phyloP scores from a whole-genome alignment of 2,888 invertebrate species.

The Nasonia oneida region DNA sequence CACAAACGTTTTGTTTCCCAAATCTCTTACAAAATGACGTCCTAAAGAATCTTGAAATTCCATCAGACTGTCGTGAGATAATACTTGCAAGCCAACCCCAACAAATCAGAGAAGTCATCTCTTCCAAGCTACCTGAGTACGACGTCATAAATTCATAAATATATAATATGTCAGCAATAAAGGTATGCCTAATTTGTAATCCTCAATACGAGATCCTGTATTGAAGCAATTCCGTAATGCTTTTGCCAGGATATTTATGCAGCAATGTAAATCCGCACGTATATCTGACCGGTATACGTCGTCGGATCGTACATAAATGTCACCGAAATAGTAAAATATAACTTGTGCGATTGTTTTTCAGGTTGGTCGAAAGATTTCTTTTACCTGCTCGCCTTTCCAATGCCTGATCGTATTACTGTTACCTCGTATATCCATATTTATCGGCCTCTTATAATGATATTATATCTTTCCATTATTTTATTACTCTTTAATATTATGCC shows the following conservation, averaged over 20 bases:
- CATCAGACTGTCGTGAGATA: conserved; percentile 10
- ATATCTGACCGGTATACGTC: not conserved
- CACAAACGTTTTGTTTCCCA: not conserved
- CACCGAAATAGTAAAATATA: conserved; percentile 52
- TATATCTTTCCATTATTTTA: not conserved
- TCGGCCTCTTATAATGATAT: not conserved
- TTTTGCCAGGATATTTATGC: conserved; percentile 30
- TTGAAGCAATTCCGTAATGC: conserved; percentile 47
- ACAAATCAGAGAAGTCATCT: conserved; percentile 52
- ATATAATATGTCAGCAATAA: conserved; percentile 42
- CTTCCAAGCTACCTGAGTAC: conserved; percentile 40
- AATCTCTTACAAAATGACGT: not conserved
- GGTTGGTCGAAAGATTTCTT: conserved; percentile 1
- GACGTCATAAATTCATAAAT: conserved; percentile 54
- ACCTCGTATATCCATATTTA: not conserved
- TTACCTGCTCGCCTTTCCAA: not conserved
- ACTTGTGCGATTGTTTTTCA: conserved; percentile 36
- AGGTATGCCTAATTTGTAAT: conserved; percentile 47
- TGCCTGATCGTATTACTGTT: not conserved
- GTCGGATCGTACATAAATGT: conserved; percentile 43
- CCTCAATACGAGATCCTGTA: conserved; percentile 8
- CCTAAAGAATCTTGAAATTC: conserved; percentile 36
- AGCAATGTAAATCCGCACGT: not conserved
- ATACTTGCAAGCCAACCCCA: not conserved
- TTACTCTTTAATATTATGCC: not conserved